A percentile compares a stretch with the other conserved stretches of the same genome.
Evolutionary conservation across 2,888 invertebrate species (phyloP).

Genomic region (Caradrina kadenii): DNA sequence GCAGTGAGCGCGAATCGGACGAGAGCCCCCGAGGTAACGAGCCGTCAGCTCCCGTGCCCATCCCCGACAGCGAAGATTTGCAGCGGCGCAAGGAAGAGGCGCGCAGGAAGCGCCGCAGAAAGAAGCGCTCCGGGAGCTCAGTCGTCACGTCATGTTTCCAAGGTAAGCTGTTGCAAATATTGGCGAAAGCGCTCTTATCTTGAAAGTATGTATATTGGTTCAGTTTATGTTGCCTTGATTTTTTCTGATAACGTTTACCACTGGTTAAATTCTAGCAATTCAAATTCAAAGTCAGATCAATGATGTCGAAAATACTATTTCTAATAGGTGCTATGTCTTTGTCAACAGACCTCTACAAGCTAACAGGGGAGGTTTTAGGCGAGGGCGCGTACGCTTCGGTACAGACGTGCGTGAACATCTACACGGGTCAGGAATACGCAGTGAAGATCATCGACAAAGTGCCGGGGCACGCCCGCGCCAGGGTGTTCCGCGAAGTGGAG

Average conservation of each 20-base stretch:
- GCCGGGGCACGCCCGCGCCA: constrained; percentile 97
- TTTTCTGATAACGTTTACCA: constrained; percentile 12
- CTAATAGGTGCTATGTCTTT: constrained; percentile 40
- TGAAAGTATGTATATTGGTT: constrained; percentile 30
- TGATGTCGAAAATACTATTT: neutral
- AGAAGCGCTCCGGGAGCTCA: constrained; percentile 97
- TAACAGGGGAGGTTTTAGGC: constrained; percentile 98
- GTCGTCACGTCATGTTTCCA: constrained; percentile 97
- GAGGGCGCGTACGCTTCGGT: constrained; percentile 99
- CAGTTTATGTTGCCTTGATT: constrained; percentile 23
- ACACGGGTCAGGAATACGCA: constrained; percentile 98
- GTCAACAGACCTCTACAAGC: constrained; percentile 96
- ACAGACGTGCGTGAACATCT: constrained; percentile 97
- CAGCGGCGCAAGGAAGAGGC: constrained; percentile 96
- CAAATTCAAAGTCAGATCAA: neutral
- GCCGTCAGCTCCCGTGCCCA: constrained; percentile 90
- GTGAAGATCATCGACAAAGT: constrained; percentile 99
- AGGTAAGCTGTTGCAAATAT: constrained; percentile 87
- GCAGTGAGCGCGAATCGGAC: constrained; percentile 89
- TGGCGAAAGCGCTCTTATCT: constrained; percentile 36
- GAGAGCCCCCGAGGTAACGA: constrained; percentile 83
- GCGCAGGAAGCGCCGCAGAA: constrained; percentile 96
- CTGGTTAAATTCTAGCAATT: constrained; percentile 11
- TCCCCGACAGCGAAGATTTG: constrained; percentile 92
- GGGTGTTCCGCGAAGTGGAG: constrained; percentile 99